A percentile compares a stretch with the other conserved stretches of the same genome.
Conservation (phyloP, 2,888 invertebrate genomes). For the Mythimna impura region DNA sequence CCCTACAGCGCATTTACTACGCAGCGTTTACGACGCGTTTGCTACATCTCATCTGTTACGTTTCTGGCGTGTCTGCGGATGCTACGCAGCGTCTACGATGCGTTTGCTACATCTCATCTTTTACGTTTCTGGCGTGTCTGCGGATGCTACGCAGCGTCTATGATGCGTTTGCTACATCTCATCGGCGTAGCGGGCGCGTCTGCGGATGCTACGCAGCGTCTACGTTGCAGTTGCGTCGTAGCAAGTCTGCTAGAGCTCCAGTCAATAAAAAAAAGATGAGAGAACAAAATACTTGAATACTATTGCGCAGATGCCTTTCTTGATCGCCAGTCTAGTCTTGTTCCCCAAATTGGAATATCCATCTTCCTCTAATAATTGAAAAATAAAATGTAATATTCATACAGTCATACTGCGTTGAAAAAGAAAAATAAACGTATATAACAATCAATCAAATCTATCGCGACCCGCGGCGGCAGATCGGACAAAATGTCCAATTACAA, state of each 20-base stretch:
- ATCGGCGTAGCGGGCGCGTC: neutral
- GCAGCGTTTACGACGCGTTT: neutral
- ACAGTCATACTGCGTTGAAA: neutral
- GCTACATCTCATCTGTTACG: no score
- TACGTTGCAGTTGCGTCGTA: neutral
- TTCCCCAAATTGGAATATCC: neutral
- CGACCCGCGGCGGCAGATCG: neutral
- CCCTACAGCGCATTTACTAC: neutral
- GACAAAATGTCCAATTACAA: constrained; percentile 19
- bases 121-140: neutral
- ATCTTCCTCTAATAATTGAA: neutral
- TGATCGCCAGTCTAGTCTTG: neutral
- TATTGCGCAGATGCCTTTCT: neutral
- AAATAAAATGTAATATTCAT: neutral
- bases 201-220: neutral
- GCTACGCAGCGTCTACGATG: neutral
- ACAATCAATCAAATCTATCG: neutral
- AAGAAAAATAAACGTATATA: neutral
- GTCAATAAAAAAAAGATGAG: neutral
- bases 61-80: neutral
- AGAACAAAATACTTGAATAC: neutral
- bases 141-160: neutral
- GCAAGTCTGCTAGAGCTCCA: neutral
- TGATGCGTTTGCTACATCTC: no score
- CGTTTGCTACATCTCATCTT: no score